These are phyloP conservation scores for Asteroscopus sphinx DNA, from an alignment of 2,888 invertebrate species.

Conservation along the genomic window DNA sequence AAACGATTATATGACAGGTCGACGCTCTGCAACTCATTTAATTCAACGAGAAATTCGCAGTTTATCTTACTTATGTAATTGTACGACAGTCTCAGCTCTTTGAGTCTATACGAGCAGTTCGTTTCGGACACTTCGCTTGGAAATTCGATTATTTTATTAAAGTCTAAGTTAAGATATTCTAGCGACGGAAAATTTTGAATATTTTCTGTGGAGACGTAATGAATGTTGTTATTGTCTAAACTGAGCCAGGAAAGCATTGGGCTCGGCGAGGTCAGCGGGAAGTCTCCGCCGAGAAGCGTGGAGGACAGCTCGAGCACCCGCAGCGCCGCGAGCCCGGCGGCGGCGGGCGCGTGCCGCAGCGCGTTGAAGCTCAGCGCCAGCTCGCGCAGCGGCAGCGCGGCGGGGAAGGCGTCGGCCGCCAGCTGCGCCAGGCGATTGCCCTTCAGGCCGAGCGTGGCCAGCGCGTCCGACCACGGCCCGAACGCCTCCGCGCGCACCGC, in stretches of 20 bases:
- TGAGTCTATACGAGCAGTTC: slow-evolving; percentile 91
- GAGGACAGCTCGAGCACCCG: slow-evolving; percentile 95
- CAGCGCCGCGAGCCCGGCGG: slow-evolving; percentile 91
- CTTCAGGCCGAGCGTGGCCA: slow-evolving; percentile 93
- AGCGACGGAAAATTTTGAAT: slow-evolving; percentile 91
- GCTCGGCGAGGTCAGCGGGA: slow-evolving; percentile 91
- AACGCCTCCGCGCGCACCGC: slow-evolving; percentile 92
- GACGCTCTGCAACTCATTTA: slow-evolving; percentile 92
- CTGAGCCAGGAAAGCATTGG: slow-evolving; percentile 93
- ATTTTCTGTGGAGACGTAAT: slow-evolving; percentile 88
- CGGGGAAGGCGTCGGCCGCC: slow-evolving; percentile 91
- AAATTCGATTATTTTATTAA: slow-evolving; percentile 93
- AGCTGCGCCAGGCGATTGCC: slow-evolving; percentile 93
- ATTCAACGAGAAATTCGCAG: slow-evolving; percentile 91
- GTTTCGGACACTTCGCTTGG: slow-evolving; percentile 85
- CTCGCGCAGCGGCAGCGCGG: slow-evolving; percentile 93
- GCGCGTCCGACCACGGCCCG: slow-evolving; percentile 92
- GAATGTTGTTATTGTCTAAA: slow-evolving; percentile 95
- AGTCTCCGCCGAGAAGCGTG: slow-evolving; percentile 92
- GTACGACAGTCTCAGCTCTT: slow-evolving; percentile 94
- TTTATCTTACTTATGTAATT: slow-evolving; percentile 92
- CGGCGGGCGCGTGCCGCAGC: slow-evolving; percentile 92
- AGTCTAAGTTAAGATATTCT: slow-evolving; percentile 95
- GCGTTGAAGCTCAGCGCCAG: slow-evolving; percentile 96
- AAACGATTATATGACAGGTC: slow-evolving; percentile 94